Base-by-base conservation (phyloP, 2,888 invertebrate genomes). In the Nomada ferruginata region DNA sequence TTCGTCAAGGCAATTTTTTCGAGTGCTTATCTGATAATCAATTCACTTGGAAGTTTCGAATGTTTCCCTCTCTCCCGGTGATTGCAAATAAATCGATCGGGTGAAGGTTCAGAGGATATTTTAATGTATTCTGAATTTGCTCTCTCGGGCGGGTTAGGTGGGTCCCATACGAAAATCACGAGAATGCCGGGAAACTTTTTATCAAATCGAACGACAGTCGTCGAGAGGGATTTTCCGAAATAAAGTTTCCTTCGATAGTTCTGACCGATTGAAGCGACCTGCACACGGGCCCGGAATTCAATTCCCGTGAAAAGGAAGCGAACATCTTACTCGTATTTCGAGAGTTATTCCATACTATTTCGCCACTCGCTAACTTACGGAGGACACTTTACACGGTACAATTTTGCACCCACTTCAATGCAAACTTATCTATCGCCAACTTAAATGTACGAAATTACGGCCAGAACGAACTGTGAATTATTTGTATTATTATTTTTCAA, bases 281-380 rank as follows among this genome's bases (percentile, higher is more conserved):
- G 47, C 64, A 26, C 26, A 50, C 11, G 47, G 44, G 9, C 5
- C 18, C 7, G 23, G 64, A 26, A 64, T 64, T 64, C 64, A 64
- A 47, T 64, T 64, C 26, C 18, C 50, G 64, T 50, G 50, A 64
- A 64, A 26, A 50, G 18, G 64, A 23, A 10, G 15, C 20, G 20
- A 50, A 64, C 18, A 47, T 18, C 23, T 26, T 64, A 64, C 50
- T 50, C 26, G 26, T 47, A 26, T 47, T 26, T 64, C 23, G 47
- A 64, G 47, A 64, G 47, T 64, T 64, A 64, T 23, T 64, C 47
- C 50, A 50, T 50, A 64, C 15, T 44, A n/a, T 23, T 64, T 64
- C 47, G 23, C 23, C 26, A 50, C 26, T 64, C 9, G 44, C 64
- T 26, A 64, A 64, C 64, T 64, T 23, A 7, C 47, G 15, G 9